Base-by-base conservation (phyloP, 2,797 vertebrate genomes). In the Lophius americanus region DNA sequence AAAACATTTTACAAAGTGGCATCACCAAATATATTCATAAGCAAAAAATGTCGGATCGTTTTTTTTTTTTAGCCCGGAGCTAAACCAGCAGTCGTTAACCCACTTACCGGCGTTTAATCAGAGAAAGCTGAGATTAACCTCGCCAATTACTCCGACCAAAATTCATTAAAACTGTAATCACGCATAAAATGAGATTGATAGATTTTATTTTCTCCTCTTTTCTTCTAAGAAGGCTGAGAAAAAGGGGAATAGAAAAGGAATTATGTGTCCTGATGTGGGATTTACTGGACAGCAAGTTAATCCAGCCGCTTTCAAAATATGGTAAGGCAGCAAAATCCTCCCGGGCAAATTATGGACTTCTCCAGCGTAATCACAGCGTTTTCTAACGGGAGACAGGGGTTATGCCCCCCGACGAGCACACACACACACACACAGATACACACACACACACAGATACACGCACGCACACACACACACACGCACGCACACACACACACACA, bases 121-220 rank as follows among this genome's bases (percentile, higher is more conserved):
- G 87, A 91, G 85, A 92, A 93, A 93, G 92, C 93, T 92, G 92
- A 95, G 94, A 95, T 96, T 95, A 95, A 93, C 92, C 89, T 86
- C 59, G 76, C 93, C 74, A 84, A 83, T 89, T 96, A 95, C 93
- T 93, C 93, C 94, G 94, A 93, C 94, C 94, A 95, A 95, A 94
- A 85, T 88, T 96, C 94, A 96, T 98, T 97, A 96, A 96, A 97
- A 95, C 94, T 93, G 93, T 96, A 96, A 96, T 97, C 94, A 94
- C 96, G 94, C 87, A 71, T 96, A 96, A 97, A 97, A 97, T 96
- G 92, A 95, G 95, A 96, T 96, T 95, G 95, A 95, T 94, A 94
- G 91, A 95, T 95, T 93, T 94, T 92, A 13, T 53, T 95, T 95
- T 94, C 92, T 93, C 23, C 23, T 23, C 2, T 23, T 23, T 23